Base-by-base conservation (phyloP, 2,888 invertebrate species). In the Mellilla xanthometata region DNA sequence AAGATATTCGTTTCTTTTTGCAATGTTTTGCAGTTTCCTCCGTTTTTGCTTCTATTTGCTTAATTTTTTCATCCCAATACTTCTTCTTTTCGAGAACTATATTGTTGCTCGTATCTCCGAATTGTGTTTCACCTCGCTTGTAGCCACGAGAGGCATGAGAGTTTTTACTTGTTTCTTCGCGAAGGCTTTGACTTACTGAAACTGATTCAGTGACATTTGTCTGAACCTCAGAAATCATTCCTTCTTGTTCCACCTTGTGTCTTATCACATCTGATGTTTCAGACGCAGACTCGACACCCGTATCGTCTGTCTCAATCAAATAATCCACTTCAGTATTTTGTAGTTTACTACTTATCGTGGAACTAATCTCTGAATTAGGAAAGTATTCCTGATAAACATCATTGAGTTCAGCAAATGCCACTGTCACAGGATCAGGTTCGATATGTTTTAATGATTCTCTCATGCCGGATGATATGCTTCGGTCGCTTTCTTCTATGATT, bases 191-290 rank as follows among this genome's bases (percentile, higher is more conserved):
- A 89, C 88, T 89, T 89, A 62, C 89, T 88, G 86, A 87, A 79
- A 76, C 69, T 68, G 82, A 89, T 88, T 90, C 90, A 90, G 88
- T 82, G 76, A 72, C 81, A 76, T 74, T 80, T 73, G 75, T 59
- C 89, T 90, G 90, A 90, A 90, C 82, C 85, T 86, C 87, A 85
- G 89, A 90, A 90, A 88, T 89, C 89, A 65, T 69, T 68, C 83
- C 85, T 81, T 84, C 84, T 66, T 69, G 57, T 67, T 68, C 49
- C 50, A 61, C 65, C 57, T 66, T 64, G 65, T 79, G 82, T 90
- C 87, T 86, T 64, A 81, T 90, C 90, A 89, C 90, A 84, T 90
- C 90, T 90, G 87, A 51, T 43, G 40, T 45, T 60, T 76, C 89
- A 90, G 90, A 90, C 49, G 90, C 90, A 59, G 90, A 90, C 83